These are phyloP conservation scores for Protobothrops mucrosquamatus DNA, from an alignment of 2,113 vertebrate species.

Conservation along the genomic window DNA sequence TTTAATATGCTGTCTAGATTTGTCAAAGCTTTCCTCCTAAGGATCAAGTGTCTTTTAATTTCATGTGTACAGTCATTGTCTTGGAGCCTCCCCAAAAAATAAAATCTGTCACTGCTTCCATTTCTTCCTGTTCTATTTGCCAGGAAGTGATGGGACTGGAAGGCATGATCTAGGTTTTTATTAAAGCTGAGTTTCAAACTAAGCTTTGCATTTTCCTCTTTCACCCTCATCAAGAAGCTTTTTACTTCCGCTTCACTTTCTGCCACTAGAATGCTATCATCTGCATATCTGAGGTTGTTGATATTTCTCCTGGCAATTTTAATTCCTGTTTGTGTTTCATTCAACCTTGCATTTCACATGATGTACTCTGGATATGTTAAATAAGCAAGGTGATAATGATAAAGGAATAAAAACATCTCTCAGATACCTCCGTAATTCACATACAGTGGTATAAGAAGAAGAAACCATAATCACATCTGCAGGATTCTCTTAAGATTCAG, in stretches of 20 bases:
- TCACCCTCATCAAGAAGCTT: too few species aligned
- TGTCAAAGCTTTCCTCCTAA: too few species aligned
- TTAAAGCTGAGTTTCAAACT: not conserved
- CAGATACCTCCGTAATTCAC: not conserved
- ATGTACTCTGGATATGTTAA: too few species aligned
- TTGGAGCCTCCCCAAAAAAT: too few species aligned
- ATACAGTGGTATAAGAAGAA: not conserved
- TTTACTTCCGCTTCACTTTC: not conserved
- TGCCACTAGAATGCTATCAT: not conserved
- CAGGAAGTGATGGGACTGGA: not conserved
- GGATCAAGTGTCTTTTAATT: too few species aligned
- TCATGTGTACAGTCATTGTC: too few species aligned
- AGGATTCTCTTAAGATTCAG: not conserved
- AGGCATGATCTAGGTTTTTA: not conserved
- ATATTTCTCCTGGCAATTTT: not conserved
- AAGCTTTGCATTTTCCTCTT: too few species aligned
- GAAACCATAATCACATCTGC: not conserved
- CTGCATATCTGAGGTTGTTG: not conserved
- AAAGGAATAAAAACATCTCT: not conserved
- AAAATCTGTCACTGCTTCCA: too few species aligned
- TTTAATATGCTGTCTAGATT: too few species aligned
- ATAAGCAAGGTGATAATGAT: too few species aligned
- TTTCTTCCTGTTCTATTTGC: not conserved
- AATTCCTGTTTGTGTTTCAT: too few species aligned
- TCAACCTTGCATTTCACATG: too few species aligned